These are phyloP conservation scores for Drosophila elegans DNA, from an alignment of 1,140 invertebrate species.

Conservation along the genomic window DNA sequence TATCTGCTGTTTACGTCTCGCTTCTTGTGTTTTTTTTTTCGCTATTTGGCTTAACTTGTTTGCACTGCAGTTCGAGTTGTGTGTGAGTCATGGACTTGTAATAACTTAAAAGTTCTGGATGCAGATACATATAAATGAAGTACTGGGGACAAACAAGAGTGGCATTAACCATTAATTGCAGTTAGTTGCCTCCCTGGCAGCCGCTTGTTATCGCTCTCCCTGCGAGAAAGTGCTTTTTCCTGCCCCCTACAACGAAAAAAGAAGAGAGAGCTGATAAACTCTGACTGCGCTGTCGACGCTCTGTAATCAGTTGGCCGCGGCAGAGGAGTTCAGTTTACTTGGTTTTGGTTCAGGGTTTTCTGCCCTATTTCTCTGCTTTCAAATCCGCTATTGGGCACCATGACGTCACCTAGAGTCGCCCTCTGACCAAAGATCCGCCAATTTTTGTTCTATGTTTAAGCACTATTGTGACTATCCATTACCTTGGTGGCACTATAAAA, in stretches of 20 bases:
- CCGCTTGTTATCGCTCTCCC: neutral
- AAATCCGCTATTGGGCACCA: neutral
- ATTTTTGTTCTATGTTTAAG: neutral
- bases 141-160: conserved; percentile 15
- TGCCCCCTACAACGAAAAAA: conserved; percentile 32
- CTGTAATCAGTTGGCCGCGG: conserved; percentile 35
- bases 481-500: too few species aligned
- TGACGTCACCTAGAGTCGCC: conserved; percentile 1
- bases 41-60: conserved; percentile 7
- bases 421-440: neutral
- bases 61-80: conserved; percentile 21
- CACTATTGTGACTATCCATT: too few species aligned
- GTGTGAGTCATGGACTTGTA: conserved; percentile 1
- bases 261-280: conserved; percentile 34
- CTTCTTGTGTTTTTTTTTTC: conserved; percentile 20
- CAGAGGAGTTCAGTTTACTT: conserved; percentile 26
- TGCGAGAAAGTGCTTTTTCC: conserved; percentile 17
- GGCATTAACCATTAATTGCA: conserved; percentile 40
- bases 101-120: neutral
- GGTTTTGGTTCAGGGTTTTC: conserved; percentile 19
- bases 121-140: neutral
- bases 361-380: neutral
- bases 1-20: neutral
- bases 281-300: conserved; percentile 26
- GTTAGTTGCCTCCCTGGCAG: neutral